These are phyloP conservation scores for Emydocephalus ijimae DNA, from an alignment of 2,113 vertebrate species.

Conservation along the genomic window DNA sequence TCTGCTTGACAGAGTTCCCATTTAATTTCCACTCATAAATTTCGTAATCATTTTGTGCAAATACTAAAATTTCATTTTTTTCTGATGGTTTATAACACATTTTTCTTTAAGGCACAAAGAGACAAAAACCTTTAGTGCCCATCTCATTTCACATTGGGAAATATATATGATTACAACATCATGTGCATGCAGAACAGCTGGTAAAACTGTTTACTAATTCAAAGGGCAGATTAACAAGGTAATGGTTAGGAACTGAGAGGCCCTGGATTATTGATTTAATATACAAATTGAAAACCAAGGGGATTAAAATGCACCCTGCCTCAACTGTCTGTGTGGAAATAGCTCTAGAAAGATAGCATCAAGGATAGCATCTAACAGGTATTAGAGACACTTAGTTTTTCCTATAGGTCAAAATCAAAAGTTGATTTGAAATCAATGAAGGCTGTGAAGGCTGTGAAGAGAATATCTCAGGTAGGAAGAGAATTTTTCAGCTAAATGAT, in stretches of 20 bases:
- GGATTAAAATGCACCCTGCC: neutral
- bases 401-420: neutral
- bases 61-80: neutral
- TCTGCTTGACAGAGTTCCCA: neutral
- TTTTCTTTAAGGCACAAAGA: neutral
- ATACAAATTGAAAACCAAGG: neutral
- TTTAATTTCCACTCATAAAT: neutral
- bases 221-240: neutral
- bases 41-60: neutral
- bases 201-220: neutral
- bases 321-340: neutral
- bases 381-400: neutral
- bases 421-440: neutral
- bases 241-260: neutral
- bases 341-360: neutral
- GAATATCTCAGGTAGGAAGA: neutral
- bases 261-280: neutral
- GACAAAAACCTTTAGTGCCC: neutral
- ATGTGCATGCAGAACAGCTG: neutral
- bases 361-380: neutral
- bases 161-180: neutral
- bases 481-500: neutral
- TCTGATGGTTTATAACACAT: neutral
- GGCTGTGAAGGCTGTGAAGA: neutral
- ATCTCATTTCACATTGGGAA: neutral